Evolutionary conservation across 2,888 invertebrate genomes (phyloP).

Genomic region (Acleris cristana): DNA sequence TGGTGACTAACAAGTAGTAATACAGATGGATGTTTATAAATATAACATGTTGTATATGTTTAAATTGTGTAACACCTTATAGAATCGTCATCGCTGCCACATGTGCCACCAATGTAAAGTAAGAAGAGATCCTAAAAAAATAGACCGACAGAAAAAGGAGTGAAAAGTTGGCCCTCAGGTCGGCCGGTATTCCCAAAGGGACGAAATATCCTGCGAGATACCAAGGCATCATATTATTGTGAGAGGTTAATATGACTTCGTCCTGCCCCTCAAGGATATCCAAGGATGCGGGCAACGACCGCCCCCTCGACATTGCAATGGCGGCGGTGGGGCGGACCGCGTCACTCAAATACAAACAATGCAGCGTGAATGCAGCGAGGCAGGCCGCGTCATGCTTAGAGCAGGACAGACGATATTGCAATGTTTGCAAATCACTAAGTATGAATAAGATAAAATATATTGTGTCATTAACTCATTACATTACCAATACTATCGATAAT

Average conservation of each 20-base stretch:
- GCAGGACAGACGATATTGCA: conserved; percentile 21
- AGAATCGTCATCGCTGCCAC: too few species aligned
- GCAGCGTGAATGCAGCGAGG: conserved; percentile 41
- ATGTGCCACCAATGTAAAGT: background rate
- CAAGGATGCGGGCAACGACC: conserved; percentile 79
- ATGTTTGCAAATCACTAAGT: conserved; percentile 11
- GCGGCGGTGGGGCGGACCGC: conserved; percentile 31
- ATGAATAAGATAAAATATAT: conserved; percentile 5
- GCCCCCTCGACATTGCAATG: conserved; percentile 47
- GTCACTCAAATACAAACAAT: conserved; percentile 44
- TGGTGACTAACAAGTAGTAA: too few species aligned
- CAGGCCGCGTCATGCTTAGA: conserved; percentile 40
- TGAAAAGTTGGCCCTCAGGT: conserved; percentile 25
- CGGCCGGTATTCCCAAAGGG: conserved; percentile 77
- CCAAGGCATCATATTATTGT: conserved; percentile 71
- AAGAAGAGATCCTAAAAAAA: background rate
- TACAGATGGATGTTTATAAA: too few species aligned
- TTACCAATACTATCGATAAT: background rate
- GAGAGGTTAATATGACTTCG: conserved; percentile 64
- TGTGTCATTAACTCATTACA: background rate
- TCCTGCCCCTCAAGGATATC: conserved; percentile 77
- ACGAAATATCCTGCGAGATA: conserved; percentile 83
- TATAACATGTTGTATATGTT: too few species aligned
- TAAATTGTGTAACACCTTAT: too few species aligned
- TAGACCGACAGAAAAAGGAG: background rate